phyloP scores from a whole-genome alignment of 2,113 vertebrate genomes.

The Boulengeromyrus knoepffleri region DNA sequence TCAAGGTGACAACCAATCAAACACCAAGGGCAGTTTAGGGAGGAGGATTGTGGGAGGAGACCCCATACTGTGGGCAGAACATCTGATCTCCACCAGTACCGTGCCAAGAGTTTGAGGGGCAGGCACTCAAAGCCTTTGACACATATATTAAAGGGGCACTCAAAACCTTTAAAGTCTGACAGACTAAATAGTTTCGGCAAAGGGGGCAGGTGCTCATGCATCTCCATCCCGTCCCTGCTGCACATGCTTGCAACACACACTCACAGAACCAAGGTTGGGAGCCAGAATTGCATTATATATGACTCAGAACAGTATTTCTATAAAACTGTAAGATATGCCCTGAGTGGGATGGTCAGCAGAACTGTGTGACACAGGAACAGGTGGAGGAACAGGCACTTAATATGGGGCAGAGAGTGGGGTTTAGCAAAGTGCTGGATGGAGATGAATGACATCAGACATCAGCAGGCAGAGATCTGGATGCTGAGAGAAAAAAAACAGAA shows the following conservation, averaged over 20 bases:
- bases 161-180: not conserved
- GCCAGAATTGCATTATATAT: not conserved
- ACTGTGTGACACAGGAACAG: not conserved
- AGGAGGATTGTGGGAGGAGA: not conserved
- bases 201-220: not conserved
- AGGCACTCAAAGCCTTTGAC: not conserved
- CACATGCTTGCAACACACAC: not conserved
- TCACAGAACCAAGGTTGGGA: not conserved
- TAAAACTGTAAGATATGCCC: not conserved
- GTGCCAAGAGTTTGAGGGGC: not conserved
- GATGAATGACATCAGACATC: not conserved
- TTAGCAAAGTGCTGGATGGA: not conserved
- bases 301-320: not conserved
- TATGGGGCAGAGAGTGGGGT: not conserved
- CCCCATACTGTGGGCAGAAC: not conserved
- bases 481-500: not conserved
- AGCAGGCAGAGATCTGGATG: not conserved
- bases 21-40: not conserved
- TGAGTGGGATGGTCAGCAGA: not conserved
- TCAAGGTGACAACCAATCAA: not conserved
- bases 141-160: not conserved
- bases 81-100: not conserved
- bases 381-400: not conserved
- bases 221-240: not conserved
- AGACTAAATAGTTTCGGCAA: not conserved